A percentile compares a stretch with the other conserved stretches of the same genome.
Evolutionary conservation across 2,888 invertebrate genomes (phyloP).

Genomic region (Oscheius sp.): DNA sequence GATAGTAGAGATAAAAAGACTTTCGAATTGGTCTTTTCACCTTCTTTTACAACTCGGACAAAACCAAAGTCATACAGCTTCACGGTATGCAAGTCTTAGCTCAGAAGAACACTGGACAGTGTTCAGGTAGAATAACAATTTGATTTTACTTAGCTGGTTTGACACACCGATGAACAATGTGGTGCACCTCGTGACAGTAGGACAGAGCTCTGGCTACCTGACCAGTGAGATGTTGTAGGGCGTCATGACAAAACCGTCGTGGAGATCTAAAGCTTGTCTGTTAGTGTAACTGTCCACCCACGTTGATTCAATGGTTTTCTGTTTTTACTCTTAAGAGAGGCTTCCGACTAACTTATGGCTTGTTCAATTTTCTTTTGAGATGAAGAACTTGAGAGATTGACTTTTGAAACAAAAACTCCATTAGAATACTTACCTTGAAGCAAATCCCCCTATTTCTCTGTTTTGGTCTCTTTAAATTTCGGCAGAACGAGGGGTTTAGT

Average conservation of each 20-base stretch:
- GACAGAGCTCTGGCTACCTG: conserved; percentile 2
- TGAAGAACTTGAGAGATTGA: too few species aligned
- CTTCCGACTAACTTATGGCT: too few species aligned
- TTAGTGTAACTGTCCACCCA: too few species aligned
- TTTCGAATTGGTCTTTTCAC: neutral
- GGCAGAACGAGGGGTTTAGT: too few species aligned
- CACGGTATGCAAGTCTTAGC: neutral
- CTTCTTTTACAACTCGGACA: neutral
- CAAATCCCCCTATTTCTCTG: too few species aligned
- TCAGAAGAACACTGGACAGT: neutral
- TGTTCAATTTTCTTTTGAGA: too few species aligned
- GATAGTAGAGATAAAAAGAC: neutral
- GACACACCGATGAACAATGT: neutral
- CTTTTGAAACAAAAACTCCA: neutral
- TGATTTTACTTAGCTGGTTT: neutral
- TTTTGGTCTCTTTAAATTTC: too few species aligned
- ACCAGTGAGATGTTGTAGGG: conserved; percentile 3
- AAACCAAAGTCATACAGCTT: neutral
- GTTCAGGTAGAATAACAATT: neutral
- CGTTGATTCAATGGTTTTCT: too few species aligned
- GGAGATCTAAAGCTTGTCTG: too few species aligned
- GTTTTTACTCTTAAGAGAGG: too few species aligned
- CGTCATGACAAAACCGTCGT: neutral
- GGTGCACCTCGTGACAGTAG: conserved; percentile 4
- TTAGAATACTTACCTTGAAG: too few species aligned